phyloP scores from a whole-genome alignment of 1,140 invertebrate genomes.

The Penaeus chinensis region DNA sequence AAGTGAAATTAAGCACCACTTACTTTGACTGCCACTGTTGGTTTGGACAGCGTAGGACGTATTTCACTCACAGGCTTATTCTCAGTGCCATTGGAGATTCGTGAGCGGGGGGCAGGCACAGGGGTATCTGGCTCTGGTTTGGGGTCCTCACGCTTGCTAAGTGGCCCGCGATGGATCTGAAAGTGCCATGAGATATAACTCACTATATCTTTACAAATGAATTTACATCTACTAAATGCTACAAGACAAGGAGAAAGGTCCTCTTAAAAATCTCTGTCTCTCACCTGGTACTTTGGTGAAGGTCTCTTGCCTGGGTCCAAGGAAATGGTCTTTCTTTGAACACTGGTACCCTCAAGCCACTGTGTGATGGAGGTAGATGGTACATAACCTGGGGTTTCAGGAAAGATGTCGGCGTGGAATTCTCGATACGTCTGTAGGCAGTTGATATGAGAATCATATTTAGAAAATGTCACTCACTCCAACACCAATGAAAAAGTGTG shows the following conservation, averaged over 20 bases:
- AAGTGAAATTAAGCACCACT: not conserved
- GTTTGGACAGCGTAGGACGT: slow-evolving; percentile 36
- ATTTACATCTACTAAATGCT: not conserved
- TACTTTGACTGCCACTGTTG: slow-evolving; percentile 62
- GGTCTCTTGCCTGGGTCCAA: slow-evolving; percentile 77
- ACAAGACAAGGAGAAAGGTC: not conserved
- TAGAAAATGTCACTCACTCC: not conserved
- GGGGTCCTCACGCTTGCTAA: slow-evolving; percentile 45
- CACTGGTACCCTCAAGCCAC: slow-evolving; percentile 82
- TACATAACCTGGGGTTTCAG: slow-evolving; percentile 83
- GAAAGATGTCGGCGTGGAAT: slow-evolving; percentile 92
- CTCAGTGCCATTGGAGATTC: slow-evolving; percentile 47
- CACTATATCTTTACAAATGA: not conserved
- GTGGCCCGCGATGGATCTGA: slow-evolving; percentile 52
- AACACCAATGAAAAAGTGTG: not conserved
- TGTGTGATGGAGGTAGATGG: slow-evolving; percentile 80
- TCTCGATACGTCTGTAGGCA: slow-evolving; percentile 85
- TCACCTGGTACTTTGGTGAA: slow-evolving; percentile 38
- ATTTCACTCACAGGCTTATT: slow-evolving; percentile 25
- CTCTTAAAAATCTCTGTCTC: not conserved
- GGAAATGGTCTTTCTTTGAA: slow-evolving; percentile 80
- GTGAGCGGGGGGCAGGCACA: slow-evolving; percentile 56
- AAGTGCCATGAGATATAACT: not conserved
- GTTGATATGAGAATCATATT: slow-evolving; percentile 55
- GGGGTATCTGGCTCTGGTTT: slow-evolving; percentile 20